Base-by-base conservation (phyloP, 2,797 vertebrate species). In the Heterohyrax brucei region DNA sequence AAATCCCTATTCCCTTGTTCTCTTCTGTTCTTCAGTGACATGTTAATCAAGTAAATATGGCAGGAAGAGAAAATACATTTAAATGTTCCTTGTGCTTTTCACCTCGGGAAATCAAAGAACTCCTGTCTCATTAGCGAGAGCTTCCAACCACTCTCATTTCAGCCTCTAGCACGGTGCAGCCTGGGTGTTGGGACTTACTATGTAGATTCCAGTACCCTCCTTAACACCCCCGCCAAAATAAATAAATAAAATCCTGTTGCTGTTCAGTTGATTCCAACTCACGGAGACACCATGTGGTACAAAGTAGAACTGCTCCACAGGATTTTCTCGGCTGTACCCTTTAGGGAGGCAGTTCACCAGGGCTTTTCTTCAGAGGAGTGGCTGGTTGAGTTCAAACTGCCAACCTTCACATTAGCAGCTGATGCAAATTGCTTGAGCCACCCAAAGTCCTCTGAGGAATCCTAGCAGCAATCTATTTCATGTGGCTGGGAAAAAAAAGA, bases 31-130 rank as follows among this genome's bases (percentile, higher is more conserved):
- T 95, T 97, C 77, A 48, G 84, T 90, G 84, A 95, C 88, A 95
- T 82, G 90, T 95, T 96, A 96, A 95, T 91, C 73, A 95, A 96
- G 87, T 95, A 97, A 93, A 97, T 95, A 96, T 83, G 90, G 83
- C 92, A 95, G 44, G 64, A 96, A 88, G n/a, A 87, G 44, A 95
- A 91, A 93, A 89, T 56, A 79, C 39, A 89, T 94, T 73, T 85
- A 68, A 96, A 95, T 50, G 28, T 93, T 91, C 7, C 68, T 87
- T 93, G 61, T 96, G 82, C 50, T 28, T 95, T 97, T 97, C 88
- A 94, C 83, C 73, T 95, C 88, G 53, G 91, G 66, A 86, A 89
- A 96, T 85, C 73, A 93, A 78, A 86, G 46, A 87, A 80, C 79
- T 96, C 85, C 66, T 80, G 28, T 79, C 86, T 97, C 95, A 93